Evolutionary conservation across 2,888 invertebrate genomes (phyloP), one percentile per base, ranked within the genome.

Genomic region (Cerceris ruficornis): DNA sequence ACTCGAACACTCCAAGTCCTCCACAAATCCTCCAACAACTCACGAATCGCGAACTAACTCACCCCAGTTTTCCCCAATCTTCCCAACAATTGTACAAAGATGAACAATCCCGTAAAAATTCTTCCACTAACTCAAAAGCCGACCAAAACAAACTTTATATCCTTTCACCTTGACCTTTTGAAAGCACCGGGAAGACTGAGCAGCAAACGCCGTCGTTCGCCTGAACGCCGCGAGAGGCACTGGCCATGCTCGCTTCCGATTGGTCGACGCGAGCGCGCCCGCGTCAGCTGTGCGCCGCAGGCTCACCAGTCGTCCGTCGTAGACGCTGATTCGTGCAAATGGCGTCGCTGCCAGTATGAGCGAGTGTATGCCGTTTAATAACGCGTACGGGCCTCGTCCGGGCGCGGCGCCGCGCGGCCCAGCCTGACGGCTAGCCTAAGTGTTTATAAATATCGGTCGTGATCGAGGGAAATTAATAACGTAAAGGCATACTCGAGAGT

Each of bases 271-370:
- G 41, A 60, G 14, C 77, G 77, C 61, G 65, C 77, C 64, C 62
- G 66, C 67, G 76, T 81, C 84, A 83, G 84, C 84, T 84, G 84
- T 80, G 66, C 60, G 39, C 54, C 52, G 50, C n/a, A 77, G 68
- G 52, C 59, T 46, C 66, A 55, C 17, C 68, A 69, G 72, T 80
- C 72, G 81, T 76, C 69, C 71, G 66, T 69, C 67, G 84, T 66
- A 67, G 83, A 66, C 74, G 79, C 75, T 73, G 74, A 77, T 77
- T 54, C 66, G 77, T 80, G 87, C 87, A 88, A 90, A 90, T 90
- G 90, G 91, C 91, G 89, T 89, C 88, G 80, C 74, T 83, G 86
- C 83, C 82, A 85, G 82, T 82, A 88, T 86, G 90, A 88, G 60
- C 85, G 82, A 80, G 79, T 82, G 87, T 82, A 82, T 82, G 83